Base-by-base conservation (phyloP, 2,888 invertebrate genomes). In the Drosophila prolongata region DNA sequence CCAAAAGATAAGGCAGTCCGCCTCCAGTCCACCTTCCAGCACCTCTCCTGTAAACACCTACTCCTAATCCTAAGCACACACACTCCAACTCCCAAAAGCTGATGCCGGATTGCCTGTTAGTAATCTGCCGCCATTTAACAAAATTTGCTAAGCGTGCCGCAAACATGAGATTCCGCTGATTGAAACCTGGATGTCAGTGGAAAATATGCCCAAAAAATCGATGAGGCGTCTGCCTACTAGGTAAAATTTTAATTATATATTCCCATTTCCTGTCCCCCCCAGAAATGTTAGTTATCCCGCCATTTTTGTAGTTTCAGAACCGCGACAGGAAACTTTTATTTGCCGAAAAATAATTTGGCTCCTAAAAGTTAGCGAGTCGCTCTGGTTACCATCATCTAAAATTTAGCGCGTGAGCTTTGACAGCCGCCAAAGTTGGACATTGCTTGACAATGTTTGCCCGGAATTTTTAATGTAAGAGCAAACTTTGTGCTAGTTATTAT, bases 101-200 rank as follows among this genome's bases (percentile, higher is more conserved):
- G 35, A 57, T 44, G 35, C 34, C 35, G 30, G 19, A 16, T 55
- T 57, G 60, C 43, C 54, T 37, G 38, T 61, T 54, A 57, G 62
- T 75, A 76, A 76, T 73, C 77, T 53, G 46, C 5, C 56, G 53
- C 68, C 73, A 61, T 76, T 73, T 54, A 6, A 58, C 59, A 70
- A 77, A 75, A 81, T 77, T 86, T 71, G 76, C 66, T 52, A 70
- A 70, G 67, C 64, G 65, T 34, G 35, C 46, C 69, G 50, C 68
- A 72, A 78, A 80, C 74, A 37, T 14, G 30, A 66, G 44, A 30
- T 66, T 46, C 47, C 58, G 59, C 54, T 60, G 65, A 78, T 78
- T 74, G 73, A 60, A 76, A 53, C 53, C 19, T 38, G 60, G 19
- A 44, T 42, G 40, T 19, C 19, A 19, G 37, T 10, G 43, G 16